Evolutionary conservation across 2,888 invertebrate genomes (phyloP), one percentile per base, ranked within the genome.

Genomic region (Opisthograptis luteolata): DNA sequence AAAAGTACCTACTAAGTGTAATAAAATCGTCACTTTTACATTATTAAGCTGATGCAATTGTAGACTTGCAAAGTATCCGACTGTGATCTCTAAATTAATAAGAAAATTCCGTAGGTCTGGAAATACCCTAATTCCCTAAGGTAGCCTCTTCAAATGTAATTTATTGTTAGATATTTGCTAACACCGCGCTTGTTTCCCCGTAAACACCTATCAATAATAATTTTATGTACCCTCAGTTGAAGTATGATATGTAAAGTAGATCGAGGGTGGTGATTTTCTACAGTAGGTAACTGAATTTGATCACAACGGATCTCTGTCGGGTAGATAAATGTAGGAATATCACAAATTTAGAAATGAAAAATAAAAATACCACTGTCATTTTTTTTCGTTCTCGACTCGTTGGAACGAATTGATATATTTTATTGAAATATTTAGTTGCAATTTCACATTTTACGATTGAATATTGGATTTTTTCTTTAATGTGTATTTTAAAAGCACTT

Each of bases 171-270:
- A 22, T 20, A 34, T 8, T 24, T 24, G 30, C 13, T n/a, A n/a
- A n/a, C 10, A 27, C 39, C 6, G 19, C 17, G 32, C 25, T 31
- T 1, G 12, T 8, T 43, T 13, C 13, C 9, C 3, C 7, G 25
- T 15, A 37, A 37, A 27, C 14, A 17, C 22, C 20, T 28, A 36
- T 48, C 47, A 47, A 48, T 41, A 43, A 25, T 42, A 40, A 40
- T 47, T 34, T n/a, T 34, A 34, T 40, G 34, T 47, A 15, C 41
- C 15, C 17, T n/a, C 7, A 22, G 22, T 27, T 13, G 32, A 5
- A 19, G 19, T 30, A 28, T 13, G 15, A 30, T 8, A 19, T 3
- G 5, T 10, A 15, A 5, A n/a, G n/a, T n/a, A n/a, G n/a, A n/a
- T n/a, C n/a, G n/a, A 14, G 0, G 0, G 7, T 7, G 5, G 9